A percentile compares a stretch with the other conserved stretches of the same genome.
These are phyloP conservation scores for Hirudo medicinalis DNA, from an alignment of 1,140 invertebrate genomes.

Conservation along the genomic window DNA sequence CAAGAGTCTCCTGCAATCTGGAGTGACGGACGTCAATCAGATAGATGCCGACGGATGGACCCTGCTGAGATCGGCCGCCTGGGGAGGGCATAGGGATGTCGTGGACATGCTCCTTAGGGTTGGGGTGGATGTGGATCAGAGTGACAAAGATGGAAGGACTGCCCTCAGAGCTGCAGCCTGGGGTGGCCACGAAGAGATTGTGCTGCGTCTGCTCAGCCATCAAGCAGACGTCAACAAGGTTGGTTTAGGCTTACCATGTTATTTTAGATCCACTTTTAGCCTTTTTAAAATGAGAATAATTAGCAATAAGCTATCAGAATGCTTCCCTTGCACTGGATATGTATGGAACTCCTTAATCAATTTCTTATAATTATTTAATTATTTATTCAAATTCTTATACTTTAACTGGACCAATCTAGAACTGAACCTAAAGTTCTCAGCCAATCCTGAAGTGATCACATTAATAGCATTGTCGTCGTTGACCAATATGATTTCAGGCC, in stretches of 20 bases:
- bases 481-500: conserved; percentile 40
- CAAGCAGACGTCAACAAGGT: conserved; percentile 57
- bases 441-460: background rate
- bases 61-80: conserved; percentile 95
- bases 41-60: conserved; percentile 97
- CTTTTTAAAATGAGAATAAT: too few species aligned
- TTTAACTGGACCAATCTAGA: too few species aligned
- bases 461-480: background rate
- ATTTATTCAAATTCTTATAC: too few species aligned
- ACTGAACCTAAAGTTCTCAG: too few species aligned
- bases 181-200: conserved; percentile 82
- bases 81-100: conserved; percentile 78
- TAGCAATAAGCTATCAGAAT: too few species aligned
- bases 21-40: conserved; percentile 43
- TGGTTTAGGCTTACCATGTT: background rate
- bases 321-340: too few species aligned
- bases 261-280: too few species aligned
- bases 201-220: conserved; percentile 65
- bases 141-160: conserved; percentile 67
- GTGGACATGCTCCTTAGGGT: conserved; percentile 42
- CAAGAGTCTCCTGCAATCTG: conserved; percentile 58
- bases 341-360: too few species aligned
- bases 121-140: conserved; percentile 74
- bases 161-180: conserved; percentile 79
- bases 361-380: too few species aligned